A percentile compares a stretch with the other conserved stretches of the same genome.
Conservation (phyloP, 2,113 vertebrate genomes). For the Phodopus roborovskii region DNA sequence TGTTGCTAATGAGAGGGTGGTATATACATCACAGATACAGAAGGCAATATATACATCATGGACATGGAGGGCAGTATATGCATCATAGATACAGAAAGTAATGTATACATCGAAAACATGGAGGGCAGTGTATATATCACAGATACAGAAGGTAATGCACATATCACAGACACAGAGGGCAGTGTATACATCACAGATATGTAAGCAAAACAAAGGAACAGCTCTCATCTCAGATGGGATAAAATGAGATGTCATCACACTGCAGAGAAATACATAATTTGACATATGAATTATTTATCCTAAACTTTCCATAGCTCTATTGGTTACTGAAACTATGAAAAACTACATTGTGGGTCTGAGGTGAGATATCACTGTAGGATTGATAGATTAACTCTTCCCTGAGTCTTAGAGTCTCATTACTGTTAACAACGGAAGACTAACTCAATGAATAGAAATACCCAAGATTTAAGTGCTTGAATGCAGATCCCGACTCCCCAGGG, state of each 20-base stretch:
- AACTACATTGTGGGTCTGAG: not conserved
- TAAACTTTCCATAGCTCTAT: not conserved
- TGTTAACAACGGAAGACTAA: not conserved
- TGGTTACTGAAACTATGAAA: not conserved
- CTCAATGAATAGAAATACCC: not conserved
- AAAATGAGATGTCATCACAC: not conserved
- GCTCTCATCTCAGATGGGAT: not conserved
- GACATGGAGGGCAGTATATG: accelerated
- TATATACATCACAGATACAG: not conserved
- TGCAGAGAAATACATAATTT: not conserved
- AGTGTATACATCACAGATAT: not conserved
- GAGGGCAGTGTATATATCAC: too few species aligned
- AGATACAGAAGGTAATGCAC: too few species aligned
- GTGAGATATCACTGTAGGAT: not conserved
- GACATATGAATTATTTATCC: not conserved
- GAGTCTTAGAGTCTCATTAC: not conserved
- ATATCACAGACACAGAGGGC: too few species aligned
- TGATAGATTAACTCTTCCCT: not conserved
- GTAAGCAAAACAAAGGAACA: not conserved
- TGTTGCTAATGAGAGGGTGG: not conserved
- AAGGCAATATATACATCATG: not conserved
- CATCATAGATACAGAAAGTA: too few species aligned
- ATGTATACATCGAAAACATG: not conserved
- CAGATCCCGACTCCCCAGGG: not conserved
- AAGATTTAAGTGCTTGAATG: not conserved